phyloP scores from a whole-genome alignment of 2,113 vertebrate species.

The Lepus europaeus region DNA sequence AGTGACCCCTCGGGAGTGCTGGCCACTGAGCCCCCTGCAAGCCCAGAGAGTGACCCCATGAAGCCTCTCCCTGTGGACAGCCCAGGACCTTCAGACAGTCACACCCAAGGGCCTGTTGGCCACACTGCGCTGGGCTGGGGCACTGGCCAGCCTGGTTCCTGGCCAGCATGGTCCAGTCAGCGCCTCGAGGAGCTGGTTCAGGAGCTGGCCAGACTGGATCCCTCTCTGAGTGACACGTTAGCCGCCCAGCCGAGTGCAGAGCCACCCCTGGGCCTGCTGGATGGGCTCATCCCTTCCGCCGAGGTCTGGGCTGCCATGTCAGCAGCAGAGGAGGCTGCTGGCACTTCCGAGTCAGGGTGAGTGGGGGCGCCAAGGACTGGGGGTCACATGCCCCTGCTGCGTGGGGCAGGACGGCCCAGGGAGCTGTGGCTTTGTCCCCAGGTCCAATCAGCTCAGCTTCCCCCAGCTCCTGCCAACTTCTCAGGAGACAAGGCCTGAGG shows the following conservation, averaged over 20 bases:
- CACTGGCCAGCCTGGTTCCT: constrained; percentile 21
- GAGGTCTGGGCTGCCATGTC: constrained; percentile 89
- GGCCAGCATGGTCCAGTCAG: constrained; percentile 76
- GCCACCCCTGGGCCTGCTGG: constrained; percentile 93
- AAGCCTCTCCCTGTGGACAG: constrained; percentile 37
- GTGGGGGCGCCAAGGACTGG: constrained; percentile 67
- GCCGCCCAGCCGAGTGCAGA: constrained; percentile 90
- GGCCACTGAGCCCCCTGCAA: not conserved
- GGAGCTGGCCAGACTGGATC: constrained; percentile 91
- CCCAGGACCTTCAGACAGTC: constrained; percentile 55
- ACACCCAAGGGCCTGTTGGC: not conserved
- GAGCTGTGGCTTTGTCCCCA: constrained; percentile 56
- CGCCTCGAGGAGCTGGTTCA: constrained; percentile 89
- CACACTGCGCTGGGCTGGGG: constrained; percentile 27
- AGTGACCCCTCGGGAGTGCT: not conserved
- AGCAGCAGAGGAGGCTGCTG: constrained; percentile 4
- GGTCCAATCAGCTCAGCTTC: not conserved
- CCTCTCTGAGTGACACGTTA: constrained; percentile 89
- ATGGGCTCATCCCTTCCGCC: constrained; percentile 91
- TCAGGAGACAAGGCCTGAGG: constrained; percentile 43
- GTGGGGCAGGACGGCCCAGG: not conserved
- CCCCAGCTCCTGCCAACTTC: constrained; percentile 41
- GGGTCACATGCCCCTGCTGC: not conserved
- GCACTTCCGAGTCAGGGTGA: constrained; percentile 57
- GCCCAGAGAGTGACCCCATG: not conserved